Conservation (phyloP, 1,140 invertebrate species). For the Hormaphis cornu region DNA sequence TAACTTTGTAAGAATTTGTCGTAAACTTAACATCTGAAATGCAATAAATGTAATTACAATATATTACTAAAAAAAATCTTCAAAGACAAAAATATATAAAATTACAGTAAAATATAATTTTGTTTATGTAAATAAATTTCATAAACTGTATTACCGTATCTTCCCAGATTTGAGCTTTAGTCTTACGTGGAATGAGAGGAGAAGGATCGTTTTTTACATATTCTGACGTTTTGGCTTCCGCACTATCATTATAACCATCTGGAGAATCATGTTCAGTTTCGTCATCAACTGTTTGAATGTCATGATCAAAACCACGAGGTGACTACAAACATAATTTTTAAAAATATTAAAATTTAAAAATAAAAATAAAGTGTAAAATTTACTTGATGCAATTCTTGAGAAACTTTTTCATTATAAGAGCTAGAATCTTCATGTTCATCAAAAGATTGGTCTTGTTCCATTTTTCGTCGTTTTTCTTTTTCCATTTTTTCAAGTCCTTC, state of each 20-base stretch:
- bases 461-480: slow-evolving; percentile 79
- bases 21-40: slow-evolving; percentile 75
- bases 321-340: slow-evolving; percentile 1
- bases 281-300: slow-evolving; percentile 37
- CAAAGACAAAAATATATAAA: slow-evolving; percentile 29
- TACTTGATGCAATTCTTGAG: slow-evolving; percentile 34
- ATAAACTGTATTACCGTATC: slow-evolving; percentile 45
- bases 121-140: slow-evolving; percentile 7
- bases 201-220: slow-evolving; percentile 35
- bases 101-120: background rate
- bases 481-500: slow-evolving; percentile 97
- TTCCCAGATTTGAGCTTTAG: slow-evolving; percentile 47
- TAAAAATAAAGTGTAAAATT: slow-evolving; percentile 57
- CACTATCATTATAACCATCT: slow-evolving; percentile 44
- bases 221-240: slow-evolving; percentile 38
- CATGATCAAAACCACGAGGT: slow-evolving; percentile 2
- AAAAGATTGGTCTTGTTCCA: slow-evolving; percentile 64
- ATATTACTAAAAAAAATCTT: slow-evolving; percentile 26
- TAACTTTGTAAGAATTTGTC: slow-evolving; percentile 79
- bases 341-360: slow-evolving; percentile 51
- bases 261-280: slow-evolving; percentile 50
- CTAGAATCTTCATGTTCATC: slow-evolving; percentile 54
- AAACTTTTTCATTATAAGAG: slow-evolving; percentile 41
- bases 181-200: slow-evolving; percentile 38
- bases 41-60: slow-evolving; percentile 27